Evolutionary conservation across 1,140 invertebrate genomes (phyloP), one percentile per base, ranked within the genome.

Genomic region (Neoseiulus cucumeris): DNA sequence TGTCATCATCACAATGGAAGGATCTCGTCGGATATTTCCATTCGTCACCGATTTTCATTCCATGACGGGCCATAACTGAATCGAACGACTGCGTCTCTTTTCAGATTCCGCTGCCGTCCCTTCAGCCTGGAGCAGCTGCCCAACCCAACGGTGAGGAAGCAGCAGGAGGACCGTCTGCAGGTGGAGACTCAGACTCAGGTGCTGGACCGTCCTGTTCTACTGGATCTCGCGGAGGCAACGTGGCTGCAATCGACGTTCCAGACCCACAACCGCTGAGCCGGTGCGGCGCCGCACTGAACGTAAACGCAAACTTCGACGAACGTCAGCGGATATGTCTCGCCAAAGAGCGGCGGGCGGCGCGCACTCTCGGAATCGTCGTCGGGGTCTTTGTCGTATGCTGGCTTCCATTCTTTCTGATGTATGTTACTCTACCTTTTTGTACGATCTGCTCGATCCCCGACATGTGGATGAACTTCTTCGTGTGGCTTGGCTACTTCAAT

Each of bases 401-500:
- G 91, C 77, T 96, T 66, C 93, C 93, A 1, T 97, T 96, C 76
- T 93, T 96, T 73, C 82, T 94, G 9, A 87, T 92, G 81, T 97
- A 97, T 75, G 84, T 96, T 42, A 89, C 91, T 65, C 79, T 87
- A 65, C 88, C 89, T 0, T 91, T 91, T 73, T 93, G 89, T 74
- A 75, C 81, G 1, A 79, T 77, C 47, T 89, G 87, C 72, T 72
- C 73, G n/a, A 85, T 85, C 73, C 84, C 87, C 14, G 81, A 83
- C 42, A 83, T 84, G 71, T 77, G 91, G 65, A 84, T 86, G 44
- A 89, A 90, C 74, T 88, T 91, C 72, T 89, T 91, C 70, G 91
- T 89, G 30, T 98, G 94, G 94, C 81, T 98, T 42, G 94, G 94
- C 25, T 98, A 98, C 75, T 84, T 95, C 66, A 98, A 98, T 77